A percentile compares a stretch with the other conserved stretches of the same genome.
Conservation (phyloP, 2,797 vertebrate genomes). For the Craterocephalus amniculus region DNA sequence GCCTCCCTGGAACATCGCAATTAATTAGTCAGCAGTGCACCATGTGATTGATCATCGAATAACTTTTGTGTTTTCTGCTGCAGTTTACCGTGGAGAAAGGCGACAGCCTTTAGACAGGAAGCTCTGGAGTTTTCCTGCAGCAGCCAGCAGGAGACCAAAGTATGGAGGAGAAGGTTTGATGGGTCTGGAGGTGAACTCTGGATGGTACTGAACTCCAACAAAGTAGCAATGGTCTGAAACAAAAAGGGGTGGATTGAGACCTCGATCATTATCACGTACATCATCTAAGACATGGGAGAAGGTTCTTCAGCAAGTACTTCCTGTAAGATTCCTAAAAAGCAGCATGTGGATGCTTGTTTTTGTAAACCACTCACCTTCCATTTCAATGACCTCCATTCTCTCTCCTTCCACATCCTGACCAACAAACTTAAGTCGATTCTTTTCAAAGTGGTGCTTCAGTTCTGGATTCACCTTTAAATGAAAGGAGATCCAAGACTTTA, state of each 20-base stretch:
- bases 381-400: constrained; percentile 93
- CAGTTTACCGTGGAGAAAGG: constrained; percentile 90
- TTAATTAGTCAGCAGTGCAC: not conserved
- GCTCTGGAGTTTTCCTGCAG: constrained; percentile 89
- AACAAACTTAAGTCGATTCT: constrained; percentile 90
- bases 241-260: not conserved
- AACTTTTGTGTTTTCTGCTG: not conserved
- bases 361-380: constrained; percentile 84
- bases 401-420: constrained; percentile 93
- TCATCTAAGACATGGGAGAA: too few relatives aligned
- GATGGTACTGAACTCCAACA: constrained; percentile 95
- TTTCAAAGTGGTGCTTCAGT: constrained; percentile 88
- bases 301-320: not conserved
- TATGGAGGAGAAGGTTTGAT: constrained; percentile 97
- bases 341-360: not conserved
- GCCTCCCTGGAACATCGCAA: not conserved
- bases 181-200: constrained; percentile 96
- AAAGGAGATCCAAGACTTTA: not conserved
- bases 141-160: constrained; percentile 92
- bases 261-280: not conserved
- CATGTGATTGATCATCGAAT: not conserved
- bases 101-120: constrained; percentile 91
- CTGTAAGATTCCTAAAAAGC: not conserved
- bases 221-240: constrained; percentile 93
- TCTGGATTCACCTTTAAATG: constrained; percentile 90